Evolutionary conservation across 2,888 invertebrate genomes (phyloP).

Genomic region (Crioceris asparagi): DNA sequence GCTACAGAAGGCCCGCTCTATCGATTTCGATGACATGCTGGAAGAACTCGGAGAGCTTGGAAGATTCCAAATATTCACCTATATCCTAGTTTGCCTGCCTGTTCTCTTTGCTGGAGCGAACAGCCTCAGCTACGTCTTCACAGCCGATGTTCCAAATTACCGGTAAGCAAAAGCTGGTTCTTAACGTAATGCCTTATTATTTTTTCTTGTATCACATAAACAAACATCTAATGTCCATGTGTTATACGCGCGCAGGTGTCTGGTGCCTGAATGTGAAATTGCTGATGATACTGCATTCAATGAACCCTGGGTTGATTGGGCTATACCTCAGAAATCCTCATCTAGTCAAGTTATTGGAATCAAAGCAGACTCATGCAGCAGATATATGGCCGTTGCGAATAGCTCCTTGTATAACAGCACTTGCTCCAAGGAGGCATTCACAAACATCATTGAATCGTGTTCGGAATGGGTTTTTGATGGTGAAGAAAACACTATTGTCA

Average conservation of each 20-base stretch:
- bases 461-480: slow-evolving; percentile 43
- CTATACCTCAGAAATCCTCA: slow-evolving; percentile 36
- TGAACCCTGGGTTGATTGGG: slow-evolving; percentile 39
- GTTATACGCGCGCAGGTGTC: slow-evolving; percentile 44
- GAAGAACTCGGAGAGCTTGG: slow-evolving; percentile 51
- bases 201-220: no score
- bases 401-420: slow-evolving; percentile 12
- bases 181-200: no score
- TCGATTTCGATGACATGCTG: slow-evolving; percentile 52
- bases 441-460: slow-evolving; percentile 35
- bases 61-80: slow-evolving; percentile 45
- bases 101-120: slow-evolving; percentile 50
- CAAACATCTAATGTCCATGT: no score
- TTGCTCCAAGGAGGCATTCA: slow-evolving; percentile 37
- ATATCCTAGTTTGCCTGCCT: slow-evolving; percentile 46
- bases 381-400: slow-evolving; percentile 21
- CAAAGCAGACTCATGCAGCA: slow-evolving; percentile 31
- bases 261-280: slow-evolving; percentile 46
- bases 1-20: no score
- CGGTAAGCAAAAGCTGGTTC: no score
- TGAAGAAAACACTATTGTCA: slow-evolving; percentile 44
- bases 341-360: slow-evolving; percentile 24
- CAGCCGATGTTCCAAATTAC: slow-evolving; percentile 48
- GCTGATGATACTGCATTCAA: slow-evolving; percentile 29
- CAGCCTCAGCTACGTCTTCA: slow-evolving; percentile 51